Percentiles rank a stretch among this genome's conserved stretches.
These are phyloP conservation scores for Anguilla megastoma DNA, from an alignment of 2,797 vertebrate genomes.

Conservation along the genomic window DNA sequence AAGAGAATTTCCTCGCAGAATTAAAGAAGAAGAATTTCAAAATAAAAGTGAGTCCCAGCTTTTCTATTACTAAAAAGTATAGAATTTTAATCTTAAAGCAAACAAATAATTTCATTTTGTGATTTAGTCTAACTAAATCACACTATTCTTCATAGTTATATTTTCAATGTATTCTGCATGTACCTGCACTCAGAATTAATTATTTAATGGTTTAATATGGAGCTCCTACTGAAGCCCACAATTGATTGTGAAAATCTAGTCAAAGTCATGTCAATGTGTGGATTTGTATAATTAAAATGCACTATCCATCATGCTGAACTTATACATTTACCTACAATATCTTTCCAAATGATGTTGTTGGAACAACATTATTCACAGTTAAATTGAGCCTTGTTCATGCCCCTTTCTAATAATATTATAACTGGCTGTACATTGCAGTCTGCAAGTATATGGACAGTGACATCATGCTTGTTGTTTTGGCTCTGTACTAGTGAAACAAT, in stretches of 20 bases:
- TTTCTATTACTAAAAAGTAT: background rate
- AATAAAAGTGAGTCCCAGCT: slow-evolving; percentile 71
- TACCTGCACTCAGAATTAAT: background rate
- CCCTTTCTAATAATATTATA: background rate
- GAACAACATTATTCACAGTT: background rate
- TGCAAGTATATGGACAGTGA: no score
- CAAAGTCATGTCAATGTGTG: background rate
- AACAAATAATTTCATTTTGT: background rate
- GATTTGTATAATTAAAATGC: background rate
- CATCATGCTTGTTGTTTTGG: no score
- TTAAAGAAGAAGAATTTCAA: slow-evolving; percentile 76
- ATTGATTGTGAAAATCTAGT: background rate
- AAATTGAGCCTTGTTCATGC: background rate
- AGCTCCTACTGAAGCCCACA: background rate
- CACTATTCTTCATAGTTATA: no score
- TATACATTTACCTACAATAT: background rate
- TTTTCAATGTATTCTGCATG: background rate
- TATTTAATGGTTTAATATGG: background rate
- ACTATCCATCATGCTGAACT: background rate
- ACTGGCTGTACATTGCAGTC: no score
- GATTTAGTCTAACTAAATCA: no score
- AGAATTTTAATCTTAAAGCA: background rate
- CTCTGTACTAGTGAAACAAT: no score
- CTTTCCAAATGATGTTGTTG: background rate
- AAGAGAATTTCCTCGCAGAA: slow-evolving; percentile 71